Percentiles rank a stretch among this genome's conserved stretches.
These are phyloP conservation scores for Azorinus chamasolen DNA, from an alignment of 2,888 invertebrate species.

Conservation along the genomic window DNA sequence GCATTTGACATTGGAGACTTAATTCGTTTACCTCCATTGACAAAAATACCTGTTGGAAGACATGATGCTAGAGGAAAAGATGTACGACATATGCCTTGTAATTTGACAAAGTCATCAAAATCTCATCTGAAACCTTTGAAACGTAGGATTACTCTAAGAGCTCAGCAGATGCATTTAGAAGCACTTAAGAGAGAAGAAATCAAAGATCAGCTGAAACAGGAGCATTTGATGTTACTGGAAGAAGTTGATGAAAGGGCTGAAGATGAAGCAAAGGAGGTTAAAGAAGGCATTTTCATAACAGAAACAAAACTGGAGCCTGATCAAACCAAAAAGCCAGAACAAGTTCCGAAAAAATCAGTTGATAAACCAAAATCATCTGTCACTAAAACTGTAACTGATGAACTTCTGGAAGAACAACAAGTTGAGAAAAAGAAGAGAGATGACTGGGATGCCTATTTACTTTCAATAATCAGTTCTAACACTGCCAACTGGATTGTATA, in stretches of 20 bases:
- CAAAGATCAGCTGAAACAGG: conserved; percentile 43
- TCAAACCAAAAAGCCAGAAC: conserved; percentile 13
- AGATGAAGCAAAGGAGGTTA: conserved; percentile 23
- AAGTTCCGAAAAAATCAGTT: neutral
- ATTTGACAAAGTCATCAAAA: conserved; percentile 72
- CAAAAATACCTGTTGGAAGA: conserved; percentile 72
- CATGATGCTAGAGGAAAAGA: conserved; percentile 77
- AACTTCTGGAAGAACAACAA: conserved; percentile 10
- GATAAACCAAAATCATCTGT: neutral
- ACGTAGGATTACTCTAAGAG: conserved; percentile 74
- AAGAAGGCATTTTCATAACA: conserved; percentile 65
- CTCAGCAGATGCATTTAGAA: conserved; percentile 77
- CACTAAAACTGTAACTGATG: conserved; percentile 17
- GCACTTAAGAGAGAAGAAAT: conserved; percentile 66
- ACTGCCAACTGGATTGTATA: conserved; percentile 86
- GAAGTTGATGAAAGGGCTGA: conserved; percentile 27
- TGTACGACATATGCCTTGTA: conserved; percentile 80
- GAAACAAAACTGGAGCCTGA: conserved; percentile 53
- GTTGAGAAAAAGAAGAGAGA: conserved; percentile 18
- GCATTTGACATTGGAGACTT: conserved; percentile 79
- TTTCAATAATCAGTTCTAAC: conserved; percentile 81
- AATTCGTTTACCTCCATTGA: conserved; percentile 65
- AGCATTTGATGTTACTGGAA: conserved; percentile 21
- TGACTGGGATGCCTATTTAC: conserved; percentile 85
- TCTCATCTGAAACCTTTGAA: conserved; percentile 78